Evolutionary conservation across 2,888 invertebrate species (phyloP), one percentile per base, ranked within the genome.

Genomic region (Crematogaster levior): DNA sequence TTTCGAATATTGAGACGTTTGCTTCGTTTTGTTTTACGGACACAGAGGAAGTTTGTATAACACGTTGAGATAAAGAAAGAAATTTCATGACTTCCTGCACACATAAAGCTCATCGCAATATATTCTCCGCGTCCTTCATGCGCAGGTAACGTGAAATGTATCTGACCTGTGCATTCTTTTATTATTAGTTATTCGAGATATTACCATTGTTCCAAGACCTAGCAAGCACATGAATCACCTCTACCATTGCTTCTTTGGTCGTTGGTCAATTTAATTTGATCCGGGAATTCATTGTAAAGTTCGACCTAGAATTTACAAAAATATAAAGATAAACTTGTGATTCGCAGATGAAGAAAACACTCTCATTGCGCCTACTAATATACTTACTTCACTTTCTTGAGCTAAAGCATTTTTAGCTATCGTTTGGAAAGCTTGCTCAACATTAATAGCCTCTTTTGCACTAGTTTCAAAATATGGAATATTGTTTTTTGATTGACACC

Each of bases 401-500:
- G 98, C 98, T 92, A 99, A 95, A 68, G 99, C 99, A 95, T 99
- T 99, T 94, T 99, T 97, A 82, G 99, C 99, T 94, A 99, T 99
- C 86, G 99, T 99, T 95, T 99, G 98, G 96, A 99, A 99, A 91
- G 99, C 99, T 95, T 99, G 97, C 95, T 99, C 99, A 81, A 99
- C 99, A 94, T 99, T 99, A 90, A 99, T 97, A 84, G 99, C 99
- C 95, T 99, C 99, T 95, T 99, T 99, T 91, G 99, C 99, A 94
- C 99, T 99, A 74, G 99, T 99, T 96, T 99, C 99, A 94, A 99
- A 99, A 95, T 99, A 99, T 63, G 99, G 99, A 94, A 99, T 99
- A 95, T 98, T 98, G 95, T 99, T 99, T 96, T 99, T 99, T 92
- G 97, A 97, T 94, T 99, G 98, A 95, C 99, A 99, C 99, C 99